Evolutionary conservation across 1,140 invertebrate species (phyloP), one percentile per base, ranked within the genome.

Genomic region (Drosophila burlai): DNA sequence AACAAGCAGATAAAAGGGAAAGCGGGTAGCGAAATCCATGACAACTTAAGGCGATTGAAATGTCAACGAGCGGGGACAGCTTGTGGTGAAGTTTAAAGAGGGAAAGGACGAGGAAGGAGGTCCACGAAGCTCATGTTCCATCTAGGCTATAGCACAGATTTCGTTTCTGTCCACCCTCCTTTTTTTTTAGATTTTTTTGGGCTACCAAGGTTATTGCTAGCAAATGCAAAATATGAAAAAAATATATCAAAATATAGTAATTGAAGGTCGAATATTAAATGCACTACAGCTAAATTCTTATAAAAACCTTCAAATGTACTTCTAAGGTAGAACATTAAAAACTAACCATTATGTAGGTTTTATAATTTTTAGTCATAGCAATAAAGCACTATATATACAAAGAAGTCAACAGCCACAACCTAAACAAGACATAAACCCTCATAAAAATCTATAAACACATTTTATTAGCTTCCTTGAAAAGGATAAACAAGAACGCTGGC

Each of bases 21-120:
- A 69, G 13, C 52, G 34, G 43, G 26, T 15, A 43, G 42, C 40
- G 58, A 47, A 57, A 49, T 34, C 67, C 67, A 68, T 43, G 65
- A 77, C 76, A 78, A 72, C 66, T 78, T 78, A 78, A 78, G 76
- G 75, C 76, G 59, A 71, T 79, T 63, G 75, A 63, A 71, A 71
- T 71, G 64, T 78, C 76, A 78, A 71, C 65, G 58, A 62, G 74
- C 47, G 26, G 74, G 61, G n/a, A 40, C 46, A 46, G 34, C 18
- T 71, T 38, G 42, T 38, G 59, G 59, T 66, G 64, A n/a, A 40
- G 40, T 29, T 8, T 34, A 21, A 16, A 7, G 31, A 29, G 43
- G 42, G n/a, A 38, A 11, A 36, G 2, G 21, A 13, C n/a, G 49
- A n/a, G n/a, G 9, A 26, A 21, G 31, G 57, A 21, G 34, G 31